Conservation (phyloP, 2,888 invertebrate species). For the Matsumyia berberina region DNA sequence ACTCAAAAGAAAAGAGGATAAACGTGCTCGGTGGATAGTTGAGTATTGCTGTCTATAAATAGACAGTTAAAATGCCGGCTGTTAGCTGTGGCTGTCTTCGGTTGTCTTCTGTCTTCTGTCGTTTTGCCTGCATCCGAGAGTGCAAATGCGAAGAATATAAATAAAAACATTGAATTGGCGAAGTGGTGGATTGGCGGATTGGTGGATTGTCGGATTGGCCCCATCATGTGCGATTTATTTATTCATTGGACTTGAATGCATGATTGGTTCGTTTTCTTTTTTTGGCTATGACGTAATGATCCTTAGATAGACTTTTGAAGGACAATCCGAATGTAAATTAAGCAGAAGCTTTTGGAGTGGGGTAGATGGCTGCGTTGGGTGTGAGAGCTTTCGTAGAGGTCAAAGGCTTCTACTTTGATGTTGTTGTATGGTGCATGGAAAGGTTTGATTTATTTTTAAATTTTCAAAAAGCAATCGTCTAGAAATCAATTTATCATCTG, state of each 20-base stretch:
- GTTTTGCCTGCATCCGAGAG: conserved; percentile 17
- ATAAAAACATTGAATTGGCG: conserved; percentile 30
- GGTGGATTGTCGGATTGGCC: neutral
- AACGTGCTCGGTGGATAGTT: conserved; percentile 30
- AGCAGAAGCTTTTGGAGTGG: neutral
- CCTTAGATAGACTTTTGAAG: conserved; percentile 7
- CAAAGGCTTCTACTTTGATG: conserved; percentile 1
- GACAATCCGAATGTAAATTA: conserved; percentile 30
- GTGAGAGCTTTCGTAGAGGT: conserved; percentile 33
- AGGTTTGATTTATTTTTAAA: neutral
- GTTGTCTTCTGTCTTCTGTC: conserved; percentile 4
- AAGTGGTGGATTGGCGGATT: conserved; percentile 8
- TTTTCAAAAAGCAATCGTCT: no score
- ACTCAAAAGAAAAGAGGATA: conserved; percentile 14
- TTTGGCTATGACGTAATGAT: conserved; percentile 29
- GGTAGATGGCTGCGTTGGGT: neutral
- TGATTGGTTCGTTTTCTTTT: neutral
- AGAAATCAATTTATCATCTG: no score
- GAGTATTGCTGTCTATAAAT: conserved; percentile 57
- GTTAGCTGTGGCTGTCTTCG: conserved; percentile 14
- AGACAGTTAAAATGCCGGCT: conserved; percentile 66
- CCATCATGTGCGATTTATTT: conserved; percentile 46
- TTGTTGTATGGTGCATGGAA: neutral
- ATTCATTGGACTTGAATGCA: conserved; percentile 9
- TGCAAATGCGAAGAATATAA: conserved; percentile 46